Conservation (phyloP, 2,888 invertebrate species). For the Coremacera marginata region DNA sequence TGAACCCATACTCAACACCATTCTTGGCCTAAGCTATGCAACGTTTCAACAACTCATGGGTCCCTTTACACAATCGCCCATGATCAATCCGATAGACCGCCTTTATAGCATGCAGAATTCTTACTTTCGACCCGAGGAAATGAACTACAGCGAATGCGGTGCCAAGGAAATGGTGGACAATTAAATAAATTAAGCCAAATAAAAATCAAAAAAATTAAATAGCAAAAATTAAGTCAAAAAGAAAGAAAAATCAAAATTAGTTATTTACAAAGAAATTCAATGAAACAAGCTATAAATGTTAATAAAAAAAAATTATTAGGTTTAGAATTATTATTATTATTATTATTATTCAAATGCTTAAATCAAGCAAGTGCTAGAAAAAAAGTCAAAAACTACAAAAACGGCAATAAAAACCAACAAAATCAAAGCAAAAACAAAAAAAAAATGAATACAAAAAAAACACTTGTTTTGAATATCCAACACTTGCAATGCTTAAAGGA, state of each 20-base stretch:
- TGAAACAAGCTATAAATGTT: neutral
- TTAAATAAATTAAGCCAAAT: neutral
- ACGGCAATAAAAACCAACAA: neutral
- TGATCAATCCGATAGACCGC: constrained; percentile 75
- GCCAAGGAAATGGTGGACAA: constrained; percentile 40
- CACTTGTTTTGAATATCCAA: constrained; percentile 24
- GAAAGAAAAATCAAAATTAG: constrained; percentile 34
- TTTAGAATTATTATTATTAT: neutral
- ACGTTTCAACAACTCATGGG: constrained; percentile 69
- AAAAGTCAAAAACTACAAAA: constrained; percentile 2
- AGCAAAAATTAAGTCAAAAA: neutral
- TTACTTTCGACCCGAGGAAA: constrained; percentile 74
- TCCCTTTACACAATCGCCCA: constrained; percentile 68
- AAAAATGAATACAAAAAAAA: constrained; percentile 56
- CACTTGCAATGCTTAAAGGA: neutral
- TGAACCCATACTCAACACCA: constrained; percentile 67
- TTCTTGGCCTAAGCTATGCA: constrained; percentile 68
- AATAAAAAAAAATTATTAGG: constrained; percentile 10
- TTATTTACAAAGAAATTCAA: constrained; percentile 23
- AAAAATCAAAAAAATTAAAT: constrained; percentile 2
- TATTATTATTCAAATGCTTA: constrained; percentile 9
- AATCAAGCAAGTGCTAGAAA: neutral
- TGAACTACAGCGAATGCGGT: constrained; percentile 62
- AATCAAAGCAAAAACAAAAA: constrained; percentile 61
- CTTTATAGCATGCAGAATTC: constrained; percentile 77